Evolutionary conservation across 1,140 invertebrate genomes (phyloP).

Genomic region (Drosophila arizonae): DNA sequence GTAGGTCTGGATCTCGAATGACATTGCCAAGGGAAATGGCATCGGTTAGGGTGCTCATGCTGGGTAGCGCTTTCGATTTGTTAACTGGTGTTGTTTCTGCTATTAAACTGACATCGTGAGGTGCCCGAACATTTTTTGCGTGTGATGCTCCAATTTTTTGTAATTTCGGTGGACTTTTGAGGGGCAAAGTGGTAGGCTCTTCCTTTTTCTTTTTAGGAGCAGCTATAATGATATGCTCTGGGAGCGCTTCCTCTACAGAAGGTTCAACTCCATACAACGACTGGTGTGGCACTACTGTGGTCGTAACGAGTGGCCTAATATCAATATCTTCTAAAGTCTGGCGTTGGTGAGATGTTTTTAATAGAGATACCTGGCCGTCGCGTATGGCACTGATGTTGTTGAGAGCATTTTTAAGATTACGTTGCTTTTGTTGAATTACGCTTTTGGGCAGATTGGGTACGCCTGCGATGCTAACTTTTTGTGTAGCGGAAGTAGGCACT

Average conservation of each 20-base stretch:
- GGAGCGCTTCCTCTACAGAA: constrained; percentile 64
- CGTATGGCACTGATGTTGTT: constrained; percentile 71
- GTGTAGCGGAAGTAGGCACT: neutral
- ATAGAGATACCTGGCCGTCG: constrained; percentile 70
- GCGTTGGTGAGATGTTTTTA: constrained; percentile 60
- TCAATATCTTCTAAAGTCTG: constrained; percentile 19
- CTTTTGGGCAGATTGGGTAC: constrained; percentile 54
- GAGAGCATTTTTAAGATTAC: constrained; percentile 69
- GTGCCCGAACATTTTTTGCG: constrained; percentile 15
- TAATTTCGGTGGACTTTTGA: constrained; percentile 10
- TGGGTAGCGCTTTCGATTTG: constrained; percentile 34
- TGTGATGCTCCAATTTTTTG: constrained; percentile 28
- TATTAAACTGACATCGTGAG: constrained; percentile 11
- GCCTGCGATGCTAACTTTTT: constrained; percentile 7
- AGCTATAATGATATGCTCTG: constrained; percentile 75
- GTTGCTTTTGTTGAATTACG: constrained; percentile 69
- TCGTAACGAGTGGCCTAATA: constrained; percentile 49
- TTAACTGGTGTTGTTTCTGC: neutral
- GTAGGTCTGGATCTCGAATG: constrained; percentile 73
- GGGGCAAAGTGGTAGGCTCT: constrained; percentile 12
- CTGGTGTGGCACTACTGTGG: constrained; percentile 61
- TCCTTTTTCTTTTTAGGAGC: constrained; percentile 73
- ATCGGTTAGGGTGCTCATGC: constrained; percentile 62
- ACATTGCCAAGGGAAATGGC: constrained; percentile 71
- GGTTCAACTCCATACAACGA: constrained; percentile 51